A percentile compares a stretch with the other conserved stretches of the same genome.
Evolutionary conservation across 2,888 invertebrate species (phyloP).

Genomic region (Erebia aethiops): DNA sequence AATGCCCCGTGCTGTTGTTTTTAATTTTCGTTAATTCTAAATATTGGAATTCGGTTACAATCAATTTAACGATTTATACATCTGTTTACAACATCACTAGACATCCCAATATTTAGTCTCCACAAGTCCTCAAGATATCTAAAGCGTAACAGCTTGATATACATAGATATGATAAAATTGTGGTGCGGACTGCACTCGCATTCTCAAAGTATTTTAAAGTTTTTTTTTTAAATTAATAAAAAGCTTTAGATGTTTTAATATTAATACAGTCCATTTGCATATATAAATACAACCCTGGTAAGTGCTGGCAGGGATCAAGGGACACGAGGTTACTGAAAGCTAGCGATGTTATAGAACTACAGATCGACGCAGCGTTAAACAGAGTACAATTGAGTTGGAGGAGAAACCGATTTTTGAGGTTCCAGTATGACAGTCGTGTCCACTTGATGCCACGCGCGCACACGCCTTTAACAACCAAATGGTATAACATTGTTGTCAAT

Average conservation of each 20-base stretch:
- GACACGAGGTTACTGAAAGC: conserved; percentile 76
- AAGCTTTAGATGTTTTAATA: conserved; percentile 41
- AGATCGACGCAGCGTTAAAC: conserved; percentile 65
- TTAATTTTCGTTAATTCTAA: conserved; percentile 69
- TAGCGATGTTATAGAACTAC: conserved; percentile 65
- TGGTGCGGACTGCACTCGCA: conserved; percentile 58
- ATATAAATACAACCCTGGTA: conserved; percentile 75
- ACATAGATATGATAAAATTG: conserved; percentile 46
- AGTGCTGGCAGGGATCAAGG: conserved; percentile 77
- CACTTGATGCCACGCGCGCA: conserved; percentile 71
- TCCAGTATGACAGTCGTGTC: conserved; percentile 71
- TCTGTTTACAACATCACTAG: conserved; percentile 68
- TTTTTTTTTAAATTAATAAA: conserved; percentile 41
- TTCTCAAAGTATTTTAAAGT: conserved; percentile 42
- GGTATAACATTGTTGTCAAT: conserved; percentile 59
- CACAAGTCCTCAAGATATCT: conserved; percentile 59
- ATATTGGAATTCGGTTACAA: conserved; percentile 79
- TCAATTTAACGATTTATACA: conserved; percentile 79
- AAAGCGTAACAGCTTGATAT: conserved; percentile 63
- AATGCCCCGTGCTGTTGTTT: conserved; percentile 74
- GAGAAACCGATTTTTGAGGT: conserved; percentile 53
- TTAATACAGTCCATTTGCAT: conserved; percentile 66
- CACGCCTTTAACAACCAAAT: conserved; percentile 64
- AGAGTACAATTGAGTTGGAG: conserved; percentile 54
- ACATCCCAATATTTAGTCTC: conserved; percentile 77